Base-by-base conservation (phyloP, 2,888 invertebrate genomes). In the Thereva unica region DNA sequence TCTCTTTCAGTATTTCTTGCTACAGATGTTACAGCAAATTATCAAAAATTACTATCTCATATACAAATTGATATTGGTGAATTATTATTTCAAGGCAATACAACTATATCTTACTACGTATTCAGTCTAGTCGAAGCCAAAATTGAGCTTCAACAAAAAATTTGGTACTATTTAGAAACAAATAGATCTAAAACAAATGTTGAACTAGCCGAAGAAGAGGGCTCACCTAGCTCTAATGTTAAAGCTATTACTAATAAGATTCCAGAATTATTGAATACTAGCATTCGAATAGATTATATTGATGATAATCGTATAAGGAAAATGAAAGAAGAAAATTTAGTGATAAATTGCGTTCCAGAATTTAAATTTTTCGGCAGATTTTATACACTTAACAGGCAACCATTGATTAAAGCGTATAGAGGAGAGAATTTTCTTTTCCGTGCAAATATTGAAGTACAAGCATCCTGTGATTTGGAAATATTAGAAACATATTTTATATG, bases 1-100 rank as follows among this genome's bases (percentile, higher is more conserved):
- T 67, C 67, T 44, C 6, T 79, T 80, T n/a, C 71, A 86, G 86
- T 84, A 69, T 85, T 85, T 74, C 80, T 86, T 59, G 81, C 83
- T 69, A 79, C 81, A 52, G 81, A 82, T 78, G 70, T 85, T 75
- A 78, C 79, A 66, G 71, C 84, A 74, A 77, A 83, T 77, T 73
- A 80, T 74, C 76, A 85, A 77, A 82, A 84, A 77, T 73, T 85
- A 75, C 80, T 84, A 59, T 73, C 84, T 69, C 74, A 77, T 50
- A 78, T 81, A 53, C 78, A 80, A 71, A 78, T 81, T 57, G 80
- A 80, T 68, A 76, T 80, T 68, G 81, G 81, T 1, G 79, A 80
- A 59, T 68, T 81, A 34, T 72, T 78, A 9, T 75, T 74, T 64
- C 79, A 80, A 57, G 75, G 77, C 65, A 76, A 74, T 68, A 78